phyloP scores from a whole-genome alignment of 2,797 vertebrate genomes.

The Falco novaeseelandiae region DNA sequence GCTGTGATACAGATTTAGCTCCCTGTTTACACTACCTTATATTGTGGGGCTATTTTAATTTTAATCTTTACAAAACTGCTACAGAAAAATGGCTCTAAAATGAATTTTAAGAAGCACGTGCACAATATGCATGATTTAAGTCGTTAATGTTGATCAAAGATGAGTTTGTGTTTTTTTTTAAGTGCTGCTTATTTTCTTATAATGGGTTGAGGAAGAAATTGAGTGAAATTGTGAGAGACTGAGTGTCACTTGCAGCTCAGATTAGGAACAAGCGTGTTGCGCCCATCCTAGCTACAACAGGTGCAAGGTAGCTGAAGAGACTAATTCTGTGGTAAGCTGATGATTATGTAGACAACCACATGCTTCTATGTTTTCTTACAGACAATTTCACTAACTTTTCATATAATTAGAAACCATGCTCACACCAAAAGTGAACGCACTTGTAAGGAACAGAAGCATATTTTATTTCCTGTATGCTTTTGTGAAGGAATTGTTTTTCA shows the following conservation, averaged over 20 bases:
- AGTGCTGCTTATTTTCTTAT: background rate
- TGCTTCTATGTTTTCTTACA: background rate
- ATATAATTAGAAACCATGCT: background rate
- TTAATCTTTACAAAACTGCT: background rate
- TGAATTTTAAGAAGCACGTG: background rate
- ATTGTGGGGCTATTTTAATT: background rate
- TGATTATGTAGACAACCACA: background rate
- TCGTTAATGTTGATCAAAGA: background rate
- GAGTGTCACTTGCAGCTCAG: background rate
- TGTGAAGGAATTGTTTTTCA: rapidly evolving
- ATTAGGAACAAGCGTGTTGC: background rate
- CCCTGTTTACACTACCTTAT: background rate
- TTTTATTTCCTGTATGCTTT: too few species aligned
- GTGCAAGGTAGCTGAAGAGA: background rate
- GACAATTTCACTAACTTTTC: background rate
- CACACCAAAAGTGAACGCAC: rapidly evolving
- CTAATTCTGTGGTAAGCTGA: background rate
- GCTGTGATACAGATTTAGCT: background rate
- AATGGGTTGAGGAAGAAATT: background rate
- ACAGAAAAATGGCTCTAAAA: too few species aligned
- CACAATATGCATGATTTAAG: background rate
- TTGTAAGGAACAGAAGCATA: rapidly evolving
- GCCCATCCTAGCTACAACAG: background rate
- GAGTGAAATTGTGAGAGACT: background rate
- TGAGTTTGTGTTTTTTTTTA: background rate